Conservation (phyloP, 1,140 invertebrate species). For the Aphelinus atriplicis region DNA sequence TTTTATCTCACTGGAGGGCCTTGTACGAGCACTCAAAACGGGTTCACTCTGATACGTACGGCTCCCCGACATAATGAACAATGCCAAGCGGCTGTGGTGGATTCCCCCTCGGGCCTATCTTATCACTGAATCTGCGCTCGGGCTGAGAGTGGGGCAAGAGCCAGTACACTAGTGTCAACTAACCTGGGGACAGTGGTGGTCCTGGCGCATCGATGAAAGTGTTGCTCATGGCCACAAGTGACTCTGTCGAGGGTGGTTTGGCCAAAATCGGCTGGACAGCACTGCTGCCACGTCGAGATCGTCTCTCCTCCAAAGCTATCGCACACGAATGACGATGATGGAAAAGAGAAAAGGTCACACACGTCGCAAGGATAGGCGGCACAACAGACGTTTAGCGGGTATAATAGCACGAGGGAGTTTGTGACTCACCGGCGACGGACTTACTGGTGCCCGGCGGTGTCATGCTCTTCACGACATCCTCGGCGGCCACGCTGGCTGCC, state of each 20-base stretch:
- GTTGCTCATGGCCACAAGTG: constrained; percentile 57
- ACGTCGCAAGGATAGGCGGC: constrained; percentile 18
- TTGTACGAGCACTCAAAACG: constrained; percentile 28
- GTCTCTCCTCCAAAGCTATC: constrained; percentile 60
- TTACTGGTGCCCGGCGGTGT: constrained; percentile 60
- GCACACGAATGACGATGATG: constrained; percentile 21
- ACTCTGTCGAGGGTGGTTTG: constrained; percentile 64
- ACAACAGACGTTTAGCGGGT: not conserved
- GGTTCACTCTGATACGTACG: constrained; percentile 45
- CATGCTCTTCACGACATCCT: constrained; percentile 56
- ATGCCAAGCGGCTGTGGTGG: too few species aligned
- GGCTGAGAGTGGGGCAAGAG: not conserved
- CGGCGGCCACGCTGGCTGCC: not conserved
- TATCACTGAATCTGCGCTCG: constrained; percentile 12
- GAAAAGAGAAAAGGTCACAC: constrained; percentile 35
- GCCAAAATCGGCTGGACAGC: constrained; percentile 58
- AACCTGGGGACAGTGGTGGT: constrained; percentile 61
- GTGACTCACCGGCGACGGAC: constrained; percentile 39
- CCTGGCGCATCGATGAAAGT: constrained; percentile 49
- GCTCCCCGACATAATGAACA: constrained; percentile 32
- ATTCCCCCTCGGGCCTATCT: constrained; percentile 16
- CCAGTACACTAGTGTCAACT: constrained; percentile 37
- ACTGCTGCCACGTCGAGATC: constrained; percentile 59
- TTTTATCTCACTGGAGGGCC: constrained; percentile 24
- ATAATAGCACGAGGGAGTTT: constrained; percentile 8